Percentiles rank a stretch among this genome's conserved stretches.
These are phyloP conservation scores for Zosterops japonicus DNA, from an alignment of 2,113 vertebrate species.

Conservation along the genomic window DNA sequence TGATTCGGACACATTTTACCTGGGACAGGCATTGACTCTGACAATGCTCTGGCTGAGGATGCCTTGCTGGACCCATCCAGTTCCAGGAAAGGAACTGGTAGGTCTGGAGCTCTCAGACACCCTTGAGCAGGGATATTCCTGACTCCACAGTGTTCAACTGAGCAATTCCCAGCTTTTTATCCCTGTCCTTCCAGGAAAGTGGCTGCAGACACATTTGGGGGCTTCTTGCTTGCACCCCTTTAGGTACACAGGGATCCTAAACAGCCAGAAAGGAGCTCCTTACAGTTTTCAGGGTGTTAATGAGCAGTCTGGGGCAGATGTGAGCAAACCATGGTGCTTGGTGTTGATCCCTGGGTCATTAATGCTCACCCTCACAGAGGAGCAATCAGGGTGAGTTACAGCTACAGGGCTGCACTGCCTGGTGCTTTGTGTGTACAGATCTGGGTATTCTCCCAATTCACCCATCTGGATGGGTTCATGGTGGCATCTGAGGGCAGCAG, in stretches of 20 bases:
- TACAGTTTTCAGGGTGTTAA: neutral
- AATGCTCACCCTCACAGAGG: conserved; percentile 25
- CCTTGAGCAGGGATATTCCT: neutral
- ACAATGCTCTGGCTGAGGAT: conserved; percentile 15
- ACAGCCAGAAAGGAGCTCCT: neutral
- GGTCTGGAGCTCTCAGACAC: neutral
- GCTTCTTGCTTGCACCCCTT: neutral
- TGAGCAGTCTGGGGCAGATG: conserved; percentile 45
- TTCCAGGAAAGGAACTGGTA: neutral
- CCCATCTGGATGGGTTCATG: fast-evolving
- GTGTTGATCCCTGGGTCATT: conserved; percentile 22
- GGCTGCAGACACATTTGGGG: neutral
- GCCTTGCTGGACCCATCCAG: neutral
- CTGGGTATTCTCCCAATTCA: fast-evolving
- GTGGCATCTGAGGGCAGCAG: neutral
- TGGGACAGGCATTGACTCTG: neutral
- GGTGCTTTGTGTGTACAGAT: fast-evolving
- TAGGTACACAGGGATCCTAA: neutral
- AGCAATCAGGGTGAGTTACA: conserved; percentile 32
- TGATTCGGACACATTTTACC: neutral
- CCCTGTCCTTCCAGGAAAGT: neutral
- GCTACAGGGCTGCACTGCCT: neutral
- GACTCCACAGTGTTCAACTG: fast-evolving
- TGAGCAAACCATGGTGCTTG: neutral
- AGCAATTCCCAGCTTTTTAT: neutral